Conservation (phyloP, 2,888 invertebrate genomes). For the Tiliacea aurago region DNA sequence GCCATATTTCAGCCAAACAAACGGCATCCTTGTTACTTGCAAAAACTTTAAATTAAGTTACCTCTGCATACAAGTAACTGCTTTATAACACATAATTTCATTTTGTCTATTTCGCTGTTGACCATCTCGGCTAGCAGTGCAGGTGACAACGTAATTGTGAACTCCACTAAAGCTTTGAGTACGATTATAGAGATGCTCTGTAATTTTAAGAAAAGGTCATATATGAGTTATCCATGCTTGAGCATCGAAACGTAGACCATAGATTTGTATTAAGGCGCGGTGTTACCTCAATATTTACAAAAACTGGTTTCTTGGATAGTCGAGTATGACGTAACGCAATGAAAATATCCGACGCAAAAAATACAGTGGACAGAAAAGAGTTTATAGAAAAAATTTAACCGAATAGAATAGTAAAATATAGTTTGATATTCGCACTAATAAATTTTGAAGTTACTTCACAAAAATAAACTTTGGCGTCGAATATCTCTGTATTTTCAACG, state of each 20-base stretch:
- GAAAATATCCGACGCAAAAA: too few species aligned
- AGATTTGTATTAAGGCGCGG: too few species aligned
- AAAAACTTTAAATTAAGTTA: not conserved
- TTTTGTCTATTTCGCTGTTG: slow-evolving; percentile 17
- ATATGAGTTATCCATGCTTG: not conserved
- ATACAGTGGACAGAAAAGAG: too few species aligned
- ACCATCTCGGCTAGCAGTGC: slow-evolving; percentile 26
- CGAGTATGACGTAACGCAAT: too few species aligned
- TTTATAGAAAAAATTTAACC: too few species aligned
- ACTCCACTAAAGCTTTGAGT: not conserved
- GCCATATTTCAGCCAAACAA: not conserved
- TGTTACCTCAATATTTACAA: too few species aligned
- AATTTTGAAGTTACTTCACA: too few species aligned
- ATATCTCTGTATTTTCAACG: too few species aligned
- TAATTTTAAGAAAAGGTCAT: not conserved
- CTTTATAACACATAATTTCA: slow-evolving; percentile 13
- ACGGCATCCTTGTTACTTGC: not conserved
- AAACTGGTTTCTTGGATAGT: too few species aligned
- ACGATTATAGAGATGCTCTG: not conserved
- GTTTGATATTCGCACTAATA: too few species aligned
- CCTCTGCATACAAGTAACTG: slow-evolving; percentile 32
- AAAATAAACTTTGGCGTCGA: too few species aligned
- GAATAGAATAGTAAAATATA: too few species aligned
- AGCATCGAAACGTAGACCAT: not conserved
- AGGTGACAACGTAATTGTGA: not conserved